A percentile compares a stretch with the other conserved stretches of the same genome.
phyloP scores from a whole-genome alignment of 2,888 invertebrate species.

The Lithosia quadra region DNA sequence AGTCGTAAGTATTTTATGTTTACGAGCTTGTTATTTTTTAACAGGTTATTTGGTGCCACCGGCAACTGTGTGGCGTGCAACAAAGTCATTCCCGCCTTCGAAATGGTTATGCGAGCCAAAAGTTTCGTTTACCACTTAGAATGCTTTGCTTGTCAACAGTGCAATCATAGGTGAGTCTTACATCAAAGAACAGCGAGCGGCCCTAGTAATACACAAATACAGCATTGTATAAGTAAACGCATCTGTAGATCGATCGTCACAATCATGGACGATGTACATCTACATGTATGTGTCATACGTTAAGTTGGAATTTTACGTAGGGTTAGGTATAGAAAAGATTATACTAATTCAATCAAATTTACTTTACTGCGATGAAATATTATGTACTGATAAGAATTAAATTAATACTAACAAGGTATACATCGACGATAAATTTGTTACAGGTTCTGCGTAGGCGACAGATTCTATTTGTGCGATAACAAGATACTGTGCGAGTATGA shows the following conservation, averaged over 20 bases:
- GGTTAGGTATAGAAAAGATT: not conserved
- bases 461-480: constrained; percentile 97
- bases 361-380: constrained; percentile 17
- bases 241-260: not conserved
- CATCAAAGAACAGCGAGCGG: not conserved
- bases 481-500: constrained; percentile 98
- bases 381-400: constrained; percentile 21
- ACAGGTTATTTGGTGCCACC: constrained; percentile 95
- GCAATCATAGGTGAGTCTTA: constrained; percentile 93
- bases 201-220: not conserved
- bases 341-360: constrained; percentile 17
- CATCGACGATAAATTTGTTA: constrained; percentile 33
- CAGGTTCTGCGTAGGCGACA: constrained; percentile 98
- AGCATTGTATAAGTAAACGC: too few relatives aligned
- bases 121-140: constrained; percentile 97
- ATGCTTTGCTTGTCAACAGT: constrained; percentile 97
- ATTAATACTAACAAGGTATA: constrained; percentile 20
- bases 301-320: not conserved
- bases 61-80: constrained; percentile 97
- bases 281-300: not conserved
- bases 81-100: constrained; percentile 97
- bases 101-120: constrained; percentile 98
- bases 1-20: constrained; percentile 65
- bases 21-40: constrained; percentile 66
- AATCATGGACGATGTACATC: not conserved